Evolutionary conservation across 2,888 invertebrate species (phyloP).

Genomic region (Hyppa rectilinea): DNA sequence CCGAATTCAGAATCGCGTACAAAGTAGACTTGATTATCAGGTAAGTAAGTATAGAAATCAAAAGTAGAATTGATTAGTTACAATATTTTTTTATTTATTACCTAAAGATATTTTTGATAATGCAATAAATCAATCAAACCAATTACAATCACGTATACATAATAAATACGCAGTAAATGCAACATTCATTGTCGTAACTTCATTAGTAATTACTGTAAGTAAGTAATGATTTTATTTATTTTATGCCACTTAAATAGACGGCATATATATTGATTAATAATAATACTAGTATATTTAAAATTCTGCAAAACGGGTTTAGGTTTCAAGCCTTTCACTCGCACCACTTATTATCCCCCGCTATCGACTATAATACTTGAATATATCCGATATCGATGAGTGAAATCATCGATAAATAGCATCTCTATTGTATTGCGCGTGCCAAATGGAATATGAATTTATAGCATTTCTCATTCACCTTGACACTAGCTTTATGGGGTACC

Average conservation of each 20-base stretch:
- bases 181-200: not conserved
- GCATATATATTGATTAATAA: not conserved
- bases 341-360: not conserved
- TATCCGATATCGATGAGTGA: conserved; percentile 49
- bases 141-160: not conserved
- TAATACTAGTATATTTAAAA: conserved; percentile 16
- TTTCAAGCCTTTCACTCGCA: not conserved
- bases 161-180: not conserved
- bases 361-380: conserved; percentile 43
- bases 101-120: not conserved
- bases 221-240: not conserved
- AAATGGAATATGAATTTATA: conserved; percentile 66
- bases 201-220: not conserved
- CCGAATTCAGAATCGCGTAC: not conserved
- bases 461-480: conserved; percentile 56
- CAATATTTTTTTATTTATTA: not conserved
- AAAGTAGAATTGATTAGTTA: not conserved
- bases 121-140: not conserved
- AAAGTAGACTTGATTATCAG: not conserved
- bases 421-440: conserved; percentile 57
- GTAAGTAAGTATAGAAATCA: not conserved
- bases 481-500: conserved; percentile 50
- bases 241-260: not conserved
- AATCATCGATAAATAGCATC: conserved; percentile 40
- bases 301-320: not conserved